These are phyloP conservation scores for Phenacoccus solenopsis DNA, from an alignment of 1,140 invertebrate species.

Conservation along the genomic window DNA sequence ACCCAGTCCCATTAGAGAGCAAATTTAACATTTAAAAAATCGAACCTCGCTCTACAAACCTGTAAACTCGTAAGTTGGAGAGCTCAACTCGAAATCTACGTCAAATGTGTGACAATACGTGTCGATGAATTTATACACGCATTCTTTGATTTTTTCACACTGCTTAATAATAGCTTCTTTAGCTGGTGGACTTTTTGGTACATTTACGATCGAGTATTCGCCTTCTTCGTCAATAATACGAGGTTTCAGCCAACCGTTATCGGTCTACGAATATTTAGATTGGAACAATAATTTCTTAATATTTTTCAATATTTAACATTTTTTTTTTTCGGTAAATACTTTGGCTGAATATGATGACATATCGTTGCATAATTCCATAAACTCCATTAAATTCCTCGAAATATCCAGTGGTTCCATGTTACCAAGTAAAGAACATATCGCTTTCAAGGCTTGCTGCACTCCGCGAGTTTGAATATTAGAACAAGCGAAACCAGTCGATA, in stretches of 20 bases:
- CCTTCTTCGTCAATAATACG: conserved; percentile 40
- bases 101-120: conserved; percentile 71
- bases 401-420: conserved; percentile 77
- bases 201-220: conserved; percentile 35
- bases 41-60: conserved; percentile 18
- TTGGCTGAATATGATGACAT: conserved; percentile 25
- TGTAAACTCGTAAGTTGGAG: conserved; percentile 18
- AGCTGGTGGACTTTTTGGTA: not conserved
- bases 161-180: conserved; percentile 36
- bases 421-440: conserved; percentile 74
- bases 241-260: conserved; percentile 27
- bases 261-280: not conserved
- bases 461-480: conserved; percentile 39
- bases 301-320: too few relatives aligned
- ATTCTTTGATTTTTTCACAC: conserved; percentile 53
- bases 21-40: too few relatives aligned
- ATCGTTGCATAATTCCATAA: conserved; percentile 47
- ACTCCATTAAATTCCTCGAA: conserved; percentile 54
- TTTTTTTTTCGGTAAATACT: too few relatives aligned
- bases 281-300: too few relatives aligned
- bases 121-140: conserved; percentile 60
- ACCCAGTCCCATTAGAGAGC: too few relatives aligned
- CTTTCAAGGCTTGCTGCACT: conserved; percentile 80
- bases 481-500: conserved; percentile 25
- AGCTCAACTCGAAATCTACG: conserved; percentile 58